phyloP scores from a whole-genome alignment of 2,113 vertebrate genomes.

The Anas platyrhynchos region DNA sequence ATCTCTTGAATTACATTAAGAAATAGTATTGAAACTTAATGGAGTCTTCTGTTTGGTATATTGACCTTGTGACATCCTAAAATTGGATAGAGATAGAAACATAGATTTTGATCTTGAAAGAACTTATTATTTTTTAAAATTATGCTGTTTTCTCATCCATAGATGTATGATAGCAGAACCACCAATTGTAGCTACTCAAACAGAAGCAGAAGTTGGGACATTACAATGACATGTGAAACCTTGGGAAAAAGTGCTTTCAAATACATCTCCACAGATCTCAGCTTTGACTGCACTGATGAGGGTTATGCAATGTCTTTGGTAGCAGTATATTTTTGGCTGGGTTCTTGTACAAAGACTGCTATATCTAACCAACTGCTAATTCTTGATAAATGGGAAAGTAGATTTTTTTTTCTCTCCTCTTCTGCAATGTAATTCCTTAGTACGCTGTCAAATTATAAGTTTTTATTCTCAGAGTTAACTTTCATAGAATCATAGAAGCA shows the following conservation, averaged over 20 bases:
- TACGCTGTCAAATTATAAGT: not conserved
- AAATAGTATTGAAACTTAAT: not conserved
- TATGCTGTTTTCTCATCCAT: not conserved
- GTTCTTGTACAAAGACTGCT: not conserved
- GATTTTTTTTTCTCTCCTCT: not conserved
- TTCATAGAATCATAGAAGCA: too few species aligned
- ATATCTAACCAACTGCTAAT: not conserved
- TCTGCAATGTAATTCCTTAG: not conserved
- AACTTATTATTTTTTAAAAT: conserved; percentile 25
- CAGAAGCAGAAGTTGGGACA: not conserved
- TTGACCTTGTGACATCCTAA: not conserved
- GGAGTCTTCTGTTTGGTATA: not conserved
- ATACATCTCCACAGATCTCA: not conserved
- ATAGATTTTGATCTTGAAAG: not conserved
- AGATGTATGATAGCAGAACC: not conserved
- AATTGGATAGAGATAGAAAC: not conserved
- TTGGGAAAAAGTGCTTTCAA: not conserved
- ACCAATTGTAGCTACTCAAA: not conserved
- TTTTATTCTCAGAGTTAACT: not conserved
- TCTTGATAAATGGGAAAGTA: not conserved
- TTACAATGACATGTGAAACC: not conserved
- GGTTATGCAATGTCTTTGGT: not conserved
- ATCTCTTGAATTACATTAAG: not conserved
- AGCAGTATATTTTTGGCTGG: not conserved
- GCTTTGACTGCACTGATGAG: not conserved